Percentiles rank a stretch among this genome's conserved stretches.
Evolutionary conservation across 2,888 invertebrate genomes (phyloP).

Genomic region (Limnephilus lunatus): DNA sequence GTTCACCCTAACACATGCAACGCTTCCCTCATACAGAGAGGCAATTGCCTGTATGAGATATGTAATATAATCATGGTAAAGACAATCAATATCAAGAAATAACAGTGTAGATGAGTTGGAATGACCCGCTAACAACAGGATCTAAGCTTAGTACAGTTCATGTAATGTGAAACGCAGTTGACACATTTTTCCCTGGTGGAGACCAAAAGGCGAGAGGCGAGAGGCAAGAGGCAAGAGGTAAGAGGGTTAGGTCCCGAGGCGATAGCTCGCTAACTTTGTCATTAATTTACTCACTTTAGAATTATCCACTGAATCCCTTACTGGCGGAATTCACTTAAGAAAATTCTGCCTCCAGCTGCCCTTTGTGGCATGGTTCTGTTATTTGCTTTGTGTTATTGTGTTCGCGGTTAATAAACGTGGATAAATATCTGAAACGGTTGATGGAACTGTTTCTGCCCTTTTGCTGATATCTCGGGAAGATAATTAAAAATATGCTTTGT

Average conservation of each 20-base stretch:
- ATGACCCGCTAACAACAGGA: background rate
- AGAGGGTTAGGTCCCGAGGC: slow-evolving; percentile 12
- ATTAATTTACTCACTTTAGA: slow-evolving; percentile 43
- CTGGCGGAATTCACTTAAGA: slow-evolving; percentile 38
- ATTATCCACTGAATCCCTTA: slow-evolving; percentile 45
- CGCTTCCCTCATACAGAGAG: too few relatives aligned
- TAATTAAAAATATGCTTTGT: background rate
- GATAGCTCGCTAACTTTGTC: slow-evolving; percentile 45
- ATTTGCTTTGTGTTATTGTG: slow-evolving; percentile 41
- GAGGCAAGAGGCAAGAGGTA: background rate
- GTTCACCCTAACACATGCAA: too few relatives aligned
- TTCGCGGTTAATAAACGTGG: background rate
- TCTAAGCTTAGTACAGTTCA: background rate
- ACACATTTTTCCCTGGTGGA: background rate
- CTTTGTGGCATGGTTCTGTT: slow-evolving; percentile 22
- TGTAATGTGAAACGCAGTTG: slow-evolving; percentile 9
- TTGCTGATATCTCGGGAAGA: background rate
- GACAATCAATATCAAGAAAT: too few relatives aligned
- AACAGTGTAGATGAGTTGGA: background rate
- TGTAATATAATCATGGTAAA: too few relatives aligned
- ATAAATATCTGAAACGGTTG: background rate
- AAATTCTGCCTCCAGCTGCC: slow-evolving; percentile 33
- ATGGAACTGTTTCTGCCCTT: background rate
- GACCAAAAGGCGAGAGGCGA: background rate
- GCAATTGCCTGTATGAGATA: too few relatives aligned